Evolutionary conservation across 2,113 vertebrate species (phyloP).

Genomic region (Phrynosoma platyrhinos): DNA sequence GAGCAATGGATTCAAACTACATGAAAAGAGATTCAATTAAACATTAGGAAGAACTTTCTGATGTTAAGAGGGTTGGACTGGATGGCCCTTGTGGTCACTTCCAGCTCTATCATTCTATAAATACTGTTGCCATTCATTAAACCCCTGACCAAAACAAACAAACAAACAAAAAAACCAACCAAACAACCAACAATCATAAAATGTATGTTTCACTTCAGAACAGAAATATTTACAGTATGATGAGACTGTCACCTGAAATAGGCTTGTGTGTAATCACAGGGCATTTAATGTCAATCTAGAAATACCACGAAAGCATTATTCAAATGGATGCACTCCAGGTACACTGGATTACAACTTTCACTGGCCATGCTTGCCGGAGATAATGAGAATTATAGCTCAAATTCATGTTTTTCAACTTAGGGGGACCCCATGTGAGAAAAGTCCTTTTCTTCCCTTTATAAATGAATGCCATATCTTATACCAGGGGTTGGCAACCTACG

Average conservation of each 20-base stretch:
- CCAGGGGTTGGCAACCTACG: too few species aligned
- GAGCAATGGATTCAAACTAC: not conserved
- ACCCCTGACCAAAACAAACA: not conserved
- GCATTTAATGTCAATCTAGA: not conserved
- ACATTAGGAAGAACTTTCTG: too few species aligned
- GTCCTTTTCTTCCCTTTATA: not conserved
- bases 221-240: not conserved
- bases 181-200: not conserved
- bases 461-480: not conserved
- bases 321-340: not conserved
- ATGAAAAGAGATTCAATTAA: not conserved
- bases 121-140: too few species aligned
- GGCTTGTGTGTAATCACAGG: not conserved
- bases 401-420: too few species aligned
- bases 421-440: too few species aligned
- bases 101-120: too few species aligned
- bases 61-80: too few species aligned
- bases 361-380: not conserved
- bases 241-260: not conserved
- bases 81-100: too few species aligned
- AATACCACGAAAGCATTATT: not conserved
- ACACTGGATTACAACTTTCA: not conserved
- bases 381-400: not conserved
- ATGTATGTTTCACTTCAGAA: not conserved
- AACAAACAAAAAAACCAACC: not conserved